Evolutionary conservation across 2,888 invertebrate genomes (phyloP).

Genomic region (Plebejus melissa): DNA sequence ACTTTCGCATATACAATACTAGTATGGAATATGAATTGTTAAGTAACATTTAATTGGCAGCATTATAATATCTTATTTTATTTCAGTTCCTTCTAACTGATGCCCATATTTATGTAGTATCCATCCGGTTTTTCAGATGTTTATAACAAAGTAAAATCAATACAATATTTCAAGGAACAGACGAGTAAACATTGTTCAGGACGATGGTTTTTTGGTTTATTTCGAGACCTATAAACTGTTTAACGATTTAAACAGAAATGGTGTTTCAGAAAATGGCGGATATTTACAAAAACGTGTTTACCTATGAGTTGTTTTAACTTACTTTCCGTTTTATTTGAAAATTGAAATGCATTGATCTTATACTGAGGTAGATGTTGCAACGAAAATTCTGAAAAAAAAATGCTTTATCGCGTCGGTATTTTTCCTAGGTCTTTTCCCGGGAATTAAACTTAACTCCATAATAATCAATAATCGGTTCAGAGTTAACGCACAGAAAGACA

Average conservation of each 20-base stretch:
- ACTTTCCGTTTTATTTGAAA: not conserved
- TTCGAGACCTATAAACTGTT: conserved; percentile 25
- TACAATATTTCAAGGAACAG: conserved; percentile 45
- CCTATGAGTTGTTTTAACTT: not conserved
- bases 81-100: not conserved
- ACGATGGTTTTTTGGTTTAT: conserved; percentile 38
- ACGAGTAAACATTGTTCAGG: conserved; percentile 45
- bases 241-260: conserved; percentile 22
- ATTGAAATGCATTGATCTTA: not conserved
- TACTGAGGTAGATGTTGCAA: too few relatives aligned
- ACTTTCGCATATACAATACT: too few relatives aligned
- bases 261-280: conserved; percentile 30
- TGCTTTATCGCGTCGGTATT: too few relatives aligned
- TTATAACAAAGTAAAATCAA: conserved; percentile 16
- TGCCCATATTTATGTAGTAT: not conserved
- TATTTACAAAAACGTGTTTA: conserved; percentile 14
- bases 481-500: too few relatives aligned
- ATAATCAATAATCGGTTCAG: too few relatives aligned
- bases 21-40: too few relatives aligned
- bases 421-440: too few relatives aligned
- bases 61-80: not conserved
- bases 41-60: not conserved
- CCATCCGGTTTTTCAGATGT: not conserved
- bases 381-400: too few relatives aligned
- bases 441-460: too few relatives aligned